Evolutionary conservation across 2,113 vertebrate species (phyloP).

Genomic region (Choloepus hoffmanni): DNA sequence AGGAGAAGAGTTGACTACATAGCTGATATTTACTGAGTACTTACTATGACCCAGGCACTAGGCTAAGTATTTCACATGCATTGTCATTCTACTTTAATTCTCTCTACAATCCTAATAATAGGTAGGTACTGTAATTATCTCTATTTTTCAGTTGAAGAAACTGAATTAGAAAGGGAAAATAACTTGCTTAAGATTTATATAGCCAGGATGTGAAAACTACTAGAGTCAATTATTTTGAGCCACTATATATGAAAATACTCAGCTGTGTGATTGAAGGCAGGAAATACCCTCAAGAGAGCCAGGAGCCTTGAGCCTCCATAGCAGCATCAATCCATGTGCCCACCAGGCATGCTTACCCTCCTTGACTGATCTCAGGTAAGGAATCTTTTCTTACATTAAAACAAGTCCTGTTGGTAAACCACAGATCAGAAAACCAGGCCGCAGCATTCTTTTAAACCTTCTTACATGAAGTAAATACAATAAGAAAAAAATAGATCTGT

Average conservation of each 20-base stretch:
- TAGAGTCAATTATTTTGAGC: neutral
- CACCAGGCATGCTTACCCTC: neutral
- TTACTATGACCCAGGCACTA: neutral
- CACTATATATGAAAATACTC: neutral
- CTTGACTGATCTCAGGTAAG: neutral
- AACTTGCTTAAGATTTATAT: neutral
- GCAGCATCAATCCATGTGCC: neutral
- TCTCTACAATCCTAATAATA: constrained; percentile 11
- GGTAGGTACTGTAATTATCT: neutral
- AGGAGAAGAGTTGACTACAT: neutral
- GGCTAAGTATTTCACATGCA: neutral
- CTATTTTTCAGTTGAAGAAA: neutral
- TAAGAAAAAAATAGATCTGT: neutral
- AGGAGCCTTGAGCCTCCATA: neutral
- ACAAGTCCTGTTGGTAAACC: neutral
- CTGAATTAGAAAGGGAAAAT: neutral
- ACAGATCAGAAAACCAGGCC: neutral
- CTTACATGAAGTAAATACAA: constrained; percentile 6
- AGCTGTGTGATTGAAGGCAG: neutral
- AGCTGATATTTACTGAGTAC: neutral
- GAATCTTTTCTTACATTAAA: neutral
- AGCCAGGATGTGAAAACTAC: neutral
- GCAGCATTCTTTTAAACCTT: neutral
- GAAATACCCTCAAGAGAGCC: neutral
- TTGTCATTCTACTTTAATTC: constrained; percentile 41